Evolutionary conservation across 2,113 vertebrate species (phyloP).

Genomic region (Halichoerus grypus): DNA sequence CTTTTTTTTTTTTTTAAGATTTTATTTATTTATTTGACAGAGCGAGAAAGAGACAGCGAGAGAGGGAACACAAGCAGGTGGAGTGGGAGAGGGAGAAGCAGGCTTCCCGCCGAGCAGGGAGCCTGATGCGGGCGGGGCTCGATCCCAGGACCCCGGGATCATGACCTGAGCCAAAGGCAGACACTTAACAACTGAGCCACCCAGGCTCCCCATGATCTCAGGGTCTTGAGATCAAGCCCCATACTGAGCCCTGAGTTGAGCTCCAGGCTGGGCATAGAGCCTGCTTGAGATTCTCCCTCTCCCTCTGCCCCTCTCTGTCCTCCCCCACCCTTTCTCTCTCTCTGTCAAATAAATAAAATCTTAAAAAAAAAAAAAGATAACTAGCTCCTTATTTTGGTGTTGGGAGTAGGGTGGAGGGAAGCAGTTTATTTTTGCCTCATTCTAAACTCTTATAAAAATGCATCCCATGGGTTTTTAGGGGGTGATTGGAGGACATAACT

Average conservation of each 20-base stretch:
- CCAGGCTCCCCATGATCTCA: neutral
- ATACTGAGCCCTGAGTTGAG: no score
- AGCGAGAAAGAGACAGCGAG: no score
- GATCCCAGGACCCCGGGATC: no score
- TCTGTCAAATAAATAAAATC: neutral
- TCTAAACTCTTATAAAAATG: slow-evolving; percentile 31
- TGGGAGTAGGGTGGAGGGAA: neutral
- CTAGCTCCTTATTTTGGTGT: neutral
- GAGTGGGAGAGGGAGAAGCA: no score
- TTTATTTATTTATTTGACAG: no score
- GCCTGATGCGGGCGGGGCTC: no score
- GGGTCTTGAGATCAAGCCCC: neutral
- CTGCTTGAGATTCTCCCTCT: neutral
- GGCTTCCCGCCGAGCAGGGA: no score
- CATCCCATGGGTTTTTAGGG: neutral
- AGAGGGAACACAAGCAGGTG: no score
- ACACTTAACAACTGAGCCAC: no score
- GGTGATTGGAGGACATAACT: neutral
- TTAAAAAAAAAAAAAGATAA: neutral
- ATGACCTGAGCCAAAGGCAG: no score
- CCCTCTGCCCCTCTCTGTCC: neutral
- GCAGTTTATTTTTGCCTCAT: neutral
- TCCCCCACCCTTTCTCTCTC: neutral
- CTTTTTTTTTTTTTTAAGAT: neutral
- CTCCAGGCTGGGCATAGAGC: neutral